Conservation (phyloP, 2,113 vertebrate species). For the Donacobius atricapilla region DNA sequence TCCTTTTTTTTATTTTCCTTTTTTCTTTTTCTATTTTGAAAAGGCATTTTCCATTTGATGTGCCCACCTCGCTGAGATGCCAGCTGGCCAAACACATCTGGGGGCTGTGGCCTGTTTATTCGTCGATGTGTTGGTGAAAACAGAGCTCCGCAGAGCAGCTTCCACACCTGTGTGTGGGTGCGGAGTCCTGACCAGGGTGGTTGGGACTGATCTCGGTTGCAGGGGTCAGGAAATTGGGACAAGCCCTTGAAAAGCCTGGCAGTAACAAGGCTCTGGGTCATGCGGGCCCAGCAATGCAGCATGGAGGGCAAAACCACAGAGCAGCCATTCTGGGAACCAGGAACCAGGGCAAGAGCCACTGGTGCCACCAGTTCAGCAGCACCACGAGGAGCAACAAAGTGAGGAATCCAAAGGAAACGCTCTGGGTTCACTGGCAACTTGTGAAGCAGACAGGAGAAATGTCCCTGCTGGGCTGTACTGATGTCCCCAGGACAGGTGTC, state of each 20-base stretch:
- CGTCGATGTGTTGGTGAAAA: background rate
- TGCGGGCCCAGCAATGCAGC: background rate
- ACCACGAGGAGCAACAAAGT: background rate
- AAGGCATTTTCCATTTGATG: background rate
- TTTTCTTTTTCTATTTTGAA: background rate
- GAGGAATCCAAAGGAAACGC: background rate
- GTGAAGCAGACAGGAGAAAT: background rate
- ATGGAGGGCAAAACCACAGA: accelerated
- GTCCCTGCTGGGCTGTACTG: background rate
- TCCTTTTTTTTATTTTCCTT: background rate
- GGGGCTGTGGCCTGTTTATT: background rate
- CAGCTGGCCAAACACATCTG: background rate
- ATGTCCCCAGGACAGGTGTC: background rate
- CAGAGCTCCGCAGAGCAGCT: background rate
- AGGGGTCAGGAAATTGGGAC: background rate
- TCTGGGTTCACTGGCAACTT: background rate
- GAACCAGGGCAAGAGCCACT: background rate
- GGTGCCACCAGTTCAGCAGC: background rate
- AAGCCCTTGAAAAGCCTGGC: background rate
- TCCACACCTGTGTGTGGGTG: background rate
- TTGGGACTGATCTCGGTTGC: accelerated
- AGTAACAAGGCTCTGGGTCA: background rate
- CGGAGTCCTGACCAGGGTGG: background rate
- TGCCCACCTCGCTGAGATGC: background rate
- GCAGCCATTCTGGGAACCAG: background rate